Percentiles rank a stretch among this genome's conserved stretches.
phyloP scores from a whole-genome alignment of 2,797 vertebrate genomes.

The Alauda arvensis region DNA sequence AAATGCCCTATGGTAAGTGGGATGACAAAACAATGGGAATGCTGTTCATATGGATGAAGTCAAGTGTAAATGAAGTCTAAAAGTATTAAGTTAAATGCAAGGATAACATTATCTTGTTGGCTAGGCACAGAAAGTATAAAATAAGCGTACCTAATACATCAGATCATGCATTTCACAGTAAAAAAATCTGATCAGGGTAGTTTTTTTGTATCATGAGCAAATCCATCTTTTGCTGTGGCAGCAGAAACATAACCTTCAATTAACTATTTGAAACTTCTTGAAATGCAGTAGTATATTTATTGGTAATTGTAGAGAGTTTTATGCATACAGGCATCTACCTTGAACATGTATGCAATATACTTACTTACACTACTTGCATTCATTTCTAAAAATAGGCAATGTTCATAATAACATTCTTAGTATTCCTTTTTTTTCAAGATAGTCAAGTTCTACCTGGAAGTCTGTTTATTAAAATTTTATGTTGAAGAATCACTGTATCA shows the following conservation, averaged over 20 bases:
- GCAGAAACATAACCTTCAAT: background rate
- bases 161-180: background rate
- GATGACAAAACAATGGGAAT: constrained; percentile 56
- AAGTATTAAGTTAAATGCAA: constrained; percentile 52
- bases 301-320: background rate
- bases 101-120: constrained; percentile 39
- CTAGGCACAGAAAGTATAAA: constrained; percentile 31
- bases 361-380: background rate
- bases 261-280: background rate
- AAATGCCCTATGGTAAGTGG: constrained; percentile 36
- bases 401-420: background rate
- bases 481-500: background rate
- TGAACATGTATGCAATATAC: background rate
- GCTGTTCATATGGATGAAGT: constrained; percentile 52
- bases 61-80: constrained; percentile 58
- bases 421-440: background rate
- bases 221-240: background rate
- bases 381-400: background rate
- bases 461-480: background rate
- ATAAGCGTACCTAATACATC: background rate
- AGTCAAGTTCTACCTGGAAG: background rate
- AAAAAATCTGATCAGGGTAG: background rate
- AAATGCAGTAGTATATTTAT: background rate
- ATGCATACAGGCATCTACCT: background rate
- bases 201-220: background rate